Percentiles rank a stretch among this genome's conserved stretches.
These are phyloP conservation scores for Anguilla marmorata DNA, from an alignment of 2,797 vertebrate genomes.

Conservation along the genomic window DNA sequence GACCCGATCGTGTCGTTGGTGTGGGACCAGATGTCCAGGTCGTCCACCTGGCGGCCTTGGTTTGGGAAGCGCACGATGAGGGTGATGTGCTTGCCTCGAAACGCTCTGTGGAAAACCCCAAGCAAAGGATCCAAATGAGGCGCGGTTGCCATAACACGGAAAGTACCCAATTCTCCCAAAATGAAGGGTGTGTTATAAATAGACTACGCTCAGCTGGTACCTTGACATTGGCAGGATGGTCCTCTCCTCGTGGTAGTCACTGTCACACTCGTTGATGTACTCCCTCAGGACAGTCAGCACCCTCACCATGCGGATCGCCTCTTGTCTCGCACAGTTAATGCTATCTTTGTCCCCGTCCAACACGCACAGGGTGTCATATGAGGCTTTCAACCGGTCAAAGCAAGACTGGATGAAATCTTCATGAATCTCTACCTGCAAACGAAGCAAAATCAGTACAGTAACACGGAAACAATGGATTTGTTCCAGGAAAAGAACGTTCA, in stretches of 20 bases:
- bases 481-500: not conserved
- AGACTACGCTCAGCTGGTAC: constrained; percentile 62
- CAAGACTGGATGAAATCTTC: constrained; percentile 99
- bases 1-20: constrained; percentile 98
- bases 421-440: constrained; percentile 93
- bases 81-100: constrained; percentile 96
- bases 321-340: constrained; percentile 97
- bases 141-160: not conserved
- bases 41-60: constrained; percentile 97
- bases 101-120: constrained; percentile 78
- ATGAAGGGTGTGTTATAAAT: not conserved
- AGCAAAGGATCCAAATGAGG: not conserved
- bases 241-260: constrained; percentile 97
- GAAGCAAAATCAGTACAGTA: not conserved
- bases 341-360: constrained; percentile 99
- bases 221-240: constrained; percentile 99
- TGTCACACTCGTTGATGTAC: constrained; percentile 99
- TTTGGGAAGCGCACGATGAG: constrained; percentile 97
- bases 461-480: not conserved
- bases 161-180: not conserved
- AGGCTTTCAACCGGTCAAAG: constrained; percentile 98
- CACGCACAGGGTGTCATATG: constrained; percentile 96
- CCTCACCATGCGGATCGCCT: constrained; percentile 97
- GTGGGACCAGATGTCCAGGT: constrained; percentile 98
- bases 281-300: constrained; percentile 96